phyloP scores from a whole-genome alignment of 2,797 vertebrate species.

The Notolabrus celidotus region DNA sequence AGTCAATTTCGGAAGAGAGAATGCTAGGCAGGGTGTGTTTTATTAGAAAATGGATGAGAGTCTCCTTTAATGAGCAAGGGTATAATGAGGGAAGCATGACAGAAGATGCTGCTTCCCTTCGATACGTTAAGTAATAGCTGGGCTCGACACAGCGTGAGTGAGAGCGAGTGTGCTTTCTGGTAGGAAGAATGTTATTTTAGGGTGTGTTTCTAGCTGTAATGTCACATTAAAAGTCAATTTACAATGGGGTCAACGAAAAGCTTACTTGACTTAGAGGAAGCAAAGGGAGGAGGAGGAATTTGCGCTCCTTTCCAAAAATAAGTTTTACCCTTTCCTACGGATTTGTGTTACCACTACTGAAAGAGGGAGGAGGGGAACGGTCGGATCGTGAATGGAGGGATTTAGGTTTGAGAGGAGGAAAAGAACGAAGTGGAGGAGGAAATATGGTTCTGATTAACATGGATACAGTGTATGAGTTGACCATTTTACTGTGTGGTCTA shows the following conservation, averaged over 20 bases:
- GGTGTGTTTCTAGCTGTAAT: conserved; percentile 80
- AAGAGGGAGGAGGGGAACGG: conserved; percentile 77
- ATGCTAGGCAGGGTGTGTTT: conserved; percentile 75
- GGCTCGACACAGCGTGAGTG: conserved; percentile 36
- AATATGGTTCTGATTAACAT: conserved; percentile 86
- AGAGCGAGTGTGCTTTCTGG: conserved; percentile 66
- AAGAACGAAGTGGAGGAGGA: conserved; percentile 77
- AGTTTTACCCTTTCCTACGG: conserved; percentile 85
- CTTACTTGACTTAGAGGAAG: conserved; percentile 84
- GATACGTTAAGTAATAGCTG: conserved; percentile 28
- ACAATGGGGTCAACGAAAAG: conserved; percentile 86
- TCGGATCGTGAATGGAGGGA: conserved; percentile 80
- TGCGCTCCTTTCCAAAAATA: conserved; percentile 85
- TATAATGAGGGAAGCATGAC: conserved; percentile 68
- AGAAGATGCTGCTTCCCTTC: conserved; percentile 68
- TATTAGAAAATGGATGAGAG: conserved; percentile 77
- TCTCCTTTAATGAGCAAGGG: conserved; percentile 69
- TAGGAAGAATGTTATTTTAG: conserved; percentile 75
- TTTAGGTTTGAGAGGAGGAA: conserved; percentile 77
- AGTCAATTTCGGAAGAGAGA: conserved; percentile 72
- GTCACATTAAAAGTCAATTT: conserved; percentile 84
- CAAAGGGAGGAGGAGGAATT: conserved; percentile 85
- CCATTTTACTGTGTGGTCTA: conserved; percentile 82
- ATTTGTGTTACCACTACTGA: conserved; percentile 84
- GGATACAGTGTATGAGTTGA: conserved; percentile 80